phyloP scores from a whole-genome alignment of 2,888 invertebrate genomes.

The Phyllotreta striolata region DNA sequence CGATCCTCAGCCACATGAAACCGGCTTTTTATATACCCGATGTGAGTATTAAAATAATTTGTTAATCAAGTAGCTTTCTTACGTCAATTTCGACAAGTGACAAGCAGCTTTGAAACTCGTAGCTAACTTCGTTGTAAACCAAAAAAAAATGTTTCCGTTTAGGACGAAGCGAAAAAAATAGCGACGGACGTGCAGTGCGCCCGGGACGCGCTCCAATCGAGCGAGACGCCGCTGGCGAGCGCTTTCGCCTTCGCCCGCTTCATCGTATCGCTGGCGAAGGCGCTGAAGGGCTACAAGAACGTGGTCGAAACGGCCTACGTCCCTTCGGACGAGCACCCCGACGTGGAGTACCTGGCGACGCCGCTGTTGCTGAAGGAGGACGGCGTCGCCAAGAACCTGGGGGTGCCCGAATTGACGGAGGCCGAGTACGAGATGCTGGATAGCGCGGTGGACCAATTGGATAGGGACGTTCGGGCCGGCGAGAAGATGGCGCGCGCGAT shows the following conservation, averaged over 20 bases:
- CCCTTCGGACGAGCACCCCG: conserved; percentile 52
- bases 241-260: conserved; percentile 71
- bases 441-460: conserved; percentile 51
- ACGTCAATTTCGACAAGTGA: too few relatives aligned
- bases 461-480: conserved; percentile 54
- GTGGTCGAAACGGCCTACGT: conserved; percentile 58
- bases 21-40: conserved; percentile 54
- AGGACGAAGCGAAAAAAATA: conserved; percentile 57
- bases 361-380: conserved; percentile 55
- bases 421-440: conserved; percentile 57
- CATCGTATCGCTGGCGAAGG: conserved; percentile 67
- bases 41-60: not conserved
- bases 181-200: conserved; percentile 65
- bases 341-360: conserved; percentile 55
- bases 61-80: not conserved
- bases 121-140: too few relatives aligned
- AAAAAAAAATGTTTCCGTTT: too few relatives aligned
- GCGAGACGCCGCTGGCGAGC: conserved; percentile 65
- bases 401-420: conserved; percentile 55
- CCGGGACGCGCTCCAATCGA: conserved; percentile 65
- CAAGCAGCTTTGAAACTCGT: too few relatives aligned
- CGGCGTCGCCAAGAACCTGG: conserved; percentile 56
- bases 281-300: conserved; percentile 53
- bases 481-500: conserved; percentile 50
- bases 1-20: conserved; percentile 75